Base-by-base conservation (phyloP, 2,797 vertebrate genomes). In the Gobionotothen gibberifrons region DNA sequence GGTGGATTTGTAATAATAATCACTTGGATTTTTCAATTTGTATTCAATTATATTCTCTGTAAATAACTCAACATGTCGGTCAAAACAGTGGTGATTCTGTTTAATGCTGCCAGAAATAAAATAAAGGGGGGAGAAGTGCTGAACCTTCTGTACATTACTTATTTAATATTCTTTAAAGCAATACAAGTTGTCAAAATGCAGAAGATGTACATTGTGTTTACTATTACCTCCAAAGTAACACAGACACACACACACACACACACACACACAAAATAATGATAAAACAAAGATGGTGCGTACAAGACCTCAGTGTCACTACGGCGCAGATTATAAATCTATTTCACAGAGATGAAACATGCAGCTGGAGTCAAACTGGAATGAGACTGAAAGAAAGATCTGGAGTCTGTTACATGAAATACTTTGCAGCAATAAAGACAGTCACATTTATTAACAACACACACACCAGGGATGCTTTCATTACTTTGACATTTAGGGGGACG, bases 361-460 rank as follows among this genome's bases (percentile, higher is more conserved):
- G 36, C 19, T 47, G 22, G 15, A 49, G 10, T 2, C 62, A 2
- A 60, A 54, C 43, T 83, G 64, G 26, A 72, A 77, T 74, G 46
- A 19, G 52, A 57, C 3, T 16, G 22, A 48, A 58, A 49, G 44
- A 59, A 9, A 55, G 4, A 14, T 15, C 62, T 15, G 5, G 26
- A 32, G 19, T 21, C 36, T 61, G 17, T 48, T 12, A 15, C 5
- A 36, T 16, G 4, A 49, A 52, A 29, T 19, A 17, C 16, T 13
- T n/a, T 44, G 40, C 19, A 39, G 40, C n/a, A 6, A n/a, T 19
- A 60, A 22, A 52, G 21, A 49, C 7, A 63, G 12, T 39, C 0
- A 3, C 39, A 29, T 65, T 46, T 52, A 48, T 39, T 40, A 54
- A 21, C 72, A 67, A 55, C 11, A 29, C 3, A 19, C 1, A 61